These are phyloP conservation scores for Plotosus lineatus DNA, from an alignment of 2,113 vertebrate genomes.

Conservation along the genomic window DNA sequence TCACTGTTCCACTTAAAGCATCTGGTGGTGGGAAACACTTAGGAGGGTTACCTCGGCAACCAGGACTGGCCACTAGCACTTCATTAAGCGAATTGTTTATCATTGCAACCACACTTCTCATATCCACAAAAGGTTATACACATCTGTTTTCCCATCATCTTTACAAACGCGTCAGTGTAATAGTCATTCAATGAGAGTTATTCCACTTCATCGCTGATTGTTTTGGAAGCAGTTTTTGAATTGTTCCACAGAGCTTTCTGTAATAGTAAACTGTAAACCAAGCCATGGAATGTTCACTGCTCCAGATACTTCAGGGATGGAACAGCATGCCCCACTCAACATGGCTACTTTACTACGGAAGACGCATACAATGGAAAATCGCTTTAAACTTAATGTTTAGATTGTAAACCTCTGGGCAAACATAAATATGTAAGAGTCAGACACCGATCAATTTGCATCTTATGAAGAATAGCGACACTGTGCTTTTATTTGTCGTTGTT, in stretches of 20 bases:
- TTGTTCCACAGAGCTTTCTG: not conserved
- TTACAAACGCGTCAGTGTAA: too few species aligned
- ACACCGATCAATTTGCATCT: not conserved
- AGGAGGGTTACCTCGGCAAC: too few species aligned
- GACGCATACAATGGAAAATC: too few species aligned
- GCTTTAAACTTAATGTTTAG: not conserved
- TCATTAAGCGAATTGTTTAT: too few species aligned
- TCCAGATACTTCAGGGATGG: not conserved
- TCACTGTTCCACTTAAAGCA: too few species aligned
- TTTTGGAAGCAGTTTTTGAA: not conserved
- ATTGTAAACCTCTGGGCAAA: not conserved
- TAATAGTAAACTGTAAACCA: not conserved
- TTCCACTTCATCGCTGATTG: not conserved
- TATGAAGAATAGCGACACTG: conserved; percentile 3
- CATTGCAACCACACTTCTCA: too few species aligned
- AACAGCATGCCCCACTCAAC: not conserved
- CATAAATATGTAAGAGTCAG: not conserved
- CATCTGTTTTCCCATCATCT: too few species aligned
- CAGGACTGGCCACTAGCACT: too few species aligned
- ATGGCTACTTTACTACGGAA: not conserved
- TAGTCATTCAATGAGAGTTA: not conserved
- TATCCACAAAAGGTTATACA: too few species aligned
- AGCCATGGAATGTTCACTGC: not conserved
- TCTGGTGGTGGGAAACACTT: too few species aligned
- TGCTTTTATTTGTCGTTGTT: conserved; percentile 42